A percentile compares a stretch with the other conserved stretches of the same genome.
These are phyloP conservation scores for Triplophysa siluroides DNA, from an alignment of 2,113 vertebrate species.

Conservation along the genomic window DNA sequence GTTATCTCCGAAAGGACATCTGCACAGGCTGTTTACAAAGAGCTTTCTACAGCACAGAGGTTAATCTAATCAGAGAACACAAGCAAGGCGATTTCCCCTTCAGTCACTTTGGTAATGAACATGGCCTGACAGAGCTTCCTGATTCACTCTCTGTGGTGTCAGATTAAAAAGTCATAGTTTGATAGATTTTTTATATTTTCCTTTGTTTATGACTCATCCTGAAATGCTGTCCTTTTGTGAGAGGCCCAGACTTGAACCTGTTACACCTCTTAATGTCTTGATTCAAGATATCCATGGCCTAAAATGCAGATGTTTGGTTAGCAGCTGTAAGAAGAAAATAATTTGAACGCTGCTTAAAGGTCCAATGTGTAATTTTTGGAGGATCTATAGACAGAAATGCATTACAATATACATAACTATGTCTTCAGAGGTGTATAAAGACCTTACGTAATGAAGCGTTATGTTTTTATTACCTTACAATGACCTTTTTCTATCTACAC, in stretches of 20 bases:
- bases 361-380: no score
- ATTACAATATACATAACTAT: no score
- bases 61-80: conserved; percentile 76
- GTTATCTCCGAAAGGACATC: conserved; percentile 81
- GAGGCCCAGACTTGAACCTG: conserved; percentile 26
- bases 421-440: no score
- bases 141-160: conserved; percentile 68
- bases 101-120: conserved; percentile 73
- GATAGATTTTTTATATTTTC: conserved; percentile 77
- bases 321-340: background rate
- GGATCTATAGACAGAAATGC: no score
- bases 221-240: conserved; percentile 71
- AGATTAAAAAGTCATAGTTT: conserved; percentile 72
- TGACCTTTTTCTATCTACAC: no score
- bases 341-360: background rate
- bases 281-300: conserved; percentile 24
- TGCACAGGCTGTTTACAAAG: conserved; percentile 68
- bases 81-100: conserved; percentile 78
- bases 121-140: conserved; percentile 73
- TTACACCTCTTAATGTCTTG: conserved; percentile 24
- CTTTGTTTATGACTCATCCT: conserved; percentile 52
- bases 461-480: no score
- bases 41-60: conserved; percentile 65
- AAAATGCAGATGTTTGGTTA: conserved; percentile 12
- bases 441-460: no score